Conservation (phyloP, 2,797 vertebrate genomes). For the Liparis tanakae region DNA sequence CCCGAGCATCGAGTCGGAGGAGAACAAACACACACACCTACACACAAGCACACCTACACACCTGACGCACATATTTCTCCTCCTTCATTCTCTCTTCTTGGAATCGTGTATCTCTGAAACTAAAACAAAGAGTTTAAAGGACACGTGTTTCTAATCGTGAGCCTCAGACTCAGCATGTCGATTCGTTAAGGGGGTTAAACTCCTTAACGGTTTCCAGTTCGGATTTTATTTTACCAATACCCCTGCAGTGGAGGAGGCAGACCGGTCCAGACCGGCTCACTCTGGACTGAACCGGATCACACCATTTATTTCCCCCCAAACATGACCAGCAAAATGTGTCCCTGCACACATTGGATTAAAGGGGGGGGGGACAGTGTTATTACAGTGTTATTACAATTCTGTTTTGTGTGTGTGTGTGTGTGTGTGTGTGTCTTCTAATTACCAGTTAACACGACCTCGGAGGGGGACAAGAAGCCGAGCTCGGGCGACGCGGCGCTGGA, state of each 20-base stretch:
- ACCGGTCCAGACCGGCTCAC: conserved; percentile 35
- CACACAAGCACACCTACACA: no score
- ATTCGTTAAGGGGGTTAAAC: no score
- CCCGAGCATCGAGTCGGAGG: no score
- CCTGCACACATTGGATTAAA: not conserved
- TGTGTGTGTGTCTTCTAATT: conserved; percentile 38
- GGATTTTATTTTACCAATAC: no score
- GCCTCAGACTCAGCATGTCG: not conserved
- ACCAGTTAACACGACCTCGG: conserved; percentile 75
- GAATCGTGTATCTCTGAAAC: no score
- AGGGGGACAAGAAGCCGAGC: conserved; percentile 50
- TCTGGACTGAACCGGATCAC: conserved; percentile 64
- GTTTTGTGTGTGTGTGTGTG: not conserved
- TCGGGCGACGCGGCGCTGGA: conserved; percentile 41
- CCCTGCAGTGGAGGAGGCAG: conserved; percentile 5
- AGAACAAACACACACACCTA: no score
- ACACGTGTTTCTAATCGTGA: no score
- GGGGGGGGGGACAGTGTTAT: not conserved
- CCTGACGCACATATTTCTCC: no score
- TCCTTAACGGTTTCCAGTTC: no score
- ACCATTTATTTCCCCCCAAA: conserved; percentile 51
- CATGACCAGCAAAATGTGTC: no score
- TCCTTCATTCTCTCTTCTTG: no score
- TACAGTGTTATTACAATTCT: not conserved
- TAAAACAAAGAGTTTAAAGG: no score